Evolutionary conservation across 2,113 vertebrate species (phyloP).

Genomic region (Syrrhaptes paradoxus): DNA sequence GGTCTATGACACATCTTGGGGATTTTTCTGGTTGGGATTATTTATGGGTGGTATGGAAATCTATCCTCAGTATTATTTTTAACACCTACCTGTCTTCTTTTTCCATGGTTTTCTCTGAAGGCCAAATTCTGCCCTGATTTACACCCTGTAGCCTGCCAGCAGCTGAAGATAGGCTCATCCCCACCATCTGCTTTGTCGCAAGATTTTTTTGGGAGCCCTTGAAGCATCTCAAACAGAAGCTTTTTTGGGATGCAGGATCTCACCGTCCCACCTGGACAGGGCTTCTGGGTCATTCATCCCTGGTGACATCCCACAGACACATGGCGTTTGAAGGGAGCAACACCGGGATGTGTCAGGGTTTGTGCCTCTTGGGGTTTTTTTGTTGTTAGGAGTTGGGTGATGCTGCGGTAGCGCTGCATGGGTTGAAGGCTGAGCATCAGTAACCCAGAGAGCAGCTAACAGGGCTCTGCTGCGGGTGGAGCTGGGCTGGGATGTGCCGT

Average conservation of each 20-base stretch:
- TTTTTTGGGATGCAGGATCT: fast-evolving
- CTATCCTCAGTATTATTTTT: neutral
- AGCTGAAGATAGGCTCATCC: neutral
- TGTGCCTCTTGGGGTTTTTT: neutral
- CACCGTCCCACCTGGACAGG: neutral
- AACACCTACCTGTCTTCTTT: slow-evolving; percentile 2
- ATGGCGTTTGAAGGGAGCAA: fast-evolving
- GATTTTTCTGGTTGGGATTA: slow-evolving; percentile 56
- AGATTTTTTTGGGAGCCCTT: neutral
- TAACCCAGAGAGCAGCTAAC: neutral
- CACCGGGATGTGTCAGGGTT: neutral
- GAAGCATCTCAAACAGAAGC: neutral
- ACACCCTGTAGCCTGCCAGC: neutral
- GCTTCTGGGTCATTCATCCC: neutral
- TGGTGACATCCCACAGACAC: neutral
- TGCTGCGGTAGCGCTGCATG: fast-evolving
- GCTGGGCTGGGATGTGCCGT: neutral
- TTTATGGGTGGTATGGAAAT: slow-evolving; percentile 44
- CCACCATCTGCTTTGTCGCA: neutral
- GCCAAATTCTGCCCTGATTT: neutral
- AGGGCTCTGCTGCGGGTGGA: neutral
- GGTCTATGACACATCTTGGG: slow-evolving; percentile 37
- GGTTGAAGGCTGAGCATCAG: neutral
- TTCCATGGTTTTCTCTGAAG: neutral
- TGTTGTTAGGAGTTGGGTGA: neutral